Evolutionary conservation across 2,797 vertebrate genomes (phyloP), one percentile per base, ranked within the genome.

Genomic region (Chromobotia macracanthus): DNA sequence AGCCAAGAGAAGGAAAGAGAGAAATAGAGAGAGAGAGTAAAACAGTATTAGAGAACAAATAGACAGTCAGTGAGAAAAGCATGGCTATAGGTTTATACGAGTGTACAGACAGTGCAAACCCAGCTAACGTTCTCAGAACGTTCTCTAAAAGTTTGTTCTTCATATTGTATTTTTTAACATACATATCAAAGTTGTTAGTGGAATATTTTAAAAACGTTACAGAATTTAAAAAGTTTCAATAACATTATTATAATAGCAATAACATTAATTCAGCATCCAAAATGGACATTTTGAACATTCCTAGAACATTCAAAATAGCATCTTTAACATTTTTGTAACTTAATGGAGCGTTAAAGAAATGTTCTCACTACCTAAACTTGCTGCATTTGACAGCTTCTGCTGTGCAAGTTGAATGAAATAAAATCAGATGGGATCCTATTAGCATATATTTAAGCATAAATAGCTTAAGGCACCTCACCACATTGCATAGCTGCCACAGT

Each of bases 401-500:
- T 38, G 35, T 38, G 31, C 31, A 5, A 5, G 31, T 3, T 31
- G 28, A 28, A 28, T 28, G 31, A 31, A 31, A 31, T 31, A 31
- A 31, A 31, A 5, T 31, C 8, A 38, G 35, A 7, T 38, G 35
- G 66, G 46, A 63, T 18, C 56, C 56, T 51, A 63, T 63, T 70
- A 70, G 69, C 69, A 65, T 65, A 65, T 72, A 65, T 79, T 19
- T 21, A 2, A 31, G 77, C 48, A 50, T 72, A 79, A 72, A 79
- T 44, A 79, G 69, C 77, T 46, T 65, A 35, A 64, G 55, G 60
- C 77, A 64, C 55, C 48, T 21, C 48, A 72, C 31, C 7, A 56
- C 53, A 58, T 65, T 72, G 18, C 35, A 46, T 72, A 64, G 56
- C 60, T 0, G 10, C 44, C 65, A 44, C 18, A 23, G 55, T 4